Evolutionary conservation across 2,113 vertebrate species (phyloP).

Genomic region (Tetrao urogallus): DNA sequence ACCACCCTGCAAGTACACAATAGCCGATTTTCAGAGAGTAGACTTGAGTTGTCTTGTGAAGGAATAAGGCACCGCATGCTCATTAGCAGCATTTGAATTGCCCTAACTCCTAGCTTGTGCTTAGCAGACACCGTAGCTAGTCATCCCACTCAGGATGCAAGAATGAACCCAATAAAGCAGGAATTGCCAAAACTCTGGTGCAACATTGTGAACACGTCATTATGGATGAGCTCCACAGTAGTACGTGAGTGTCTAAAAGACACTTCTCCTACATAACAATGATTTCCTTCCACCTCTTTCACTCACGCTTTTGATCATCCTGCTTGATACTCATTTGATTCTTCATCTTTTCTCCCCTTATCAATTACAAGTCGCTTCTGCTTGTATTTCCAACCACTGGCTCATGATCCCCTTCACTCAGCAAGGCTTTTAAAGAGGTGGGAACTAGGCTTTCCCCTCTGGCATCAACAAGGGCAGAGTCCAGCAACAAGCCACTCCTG

Average conservation of each 20-base stretch:
- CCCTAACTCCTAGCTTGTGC: not conserved
- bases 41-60: not conserved
- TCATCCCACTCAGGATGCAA: fast-evolving
- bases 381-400: not conserved
- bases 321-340: not conserved
- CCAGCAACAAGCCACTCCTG: constrained; percentile 9
- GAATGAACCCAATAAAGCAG: not conserved
- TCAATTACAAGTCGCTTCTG: not conserved
- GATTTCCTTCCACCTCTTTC: not conserved
- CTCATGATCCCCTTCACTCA: not conserved
- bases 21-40: not conserved
- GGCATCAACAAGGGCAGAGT: constrained; percentile 60
- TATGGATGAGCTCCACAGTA: not conserved
- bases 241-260: not conserved
- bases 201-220: not conserved
- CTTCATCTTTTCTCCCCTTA: not conserved
- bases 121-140: not conserved
- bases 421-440: not conserved
- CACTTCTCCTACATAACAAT: not conserved
- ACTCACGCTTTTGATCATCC: fast-evolving
- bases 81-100: not conserved
- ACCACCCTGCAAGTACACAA: not conserved
- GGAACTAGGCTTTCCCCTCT: constrained; percentile 15
- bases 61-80: not conserved
- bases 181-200: not conserved